phyloP scores from a whole-genome alignment of 2,888 invertebrate genomes.

The Sussaba pulchella region DNA sequence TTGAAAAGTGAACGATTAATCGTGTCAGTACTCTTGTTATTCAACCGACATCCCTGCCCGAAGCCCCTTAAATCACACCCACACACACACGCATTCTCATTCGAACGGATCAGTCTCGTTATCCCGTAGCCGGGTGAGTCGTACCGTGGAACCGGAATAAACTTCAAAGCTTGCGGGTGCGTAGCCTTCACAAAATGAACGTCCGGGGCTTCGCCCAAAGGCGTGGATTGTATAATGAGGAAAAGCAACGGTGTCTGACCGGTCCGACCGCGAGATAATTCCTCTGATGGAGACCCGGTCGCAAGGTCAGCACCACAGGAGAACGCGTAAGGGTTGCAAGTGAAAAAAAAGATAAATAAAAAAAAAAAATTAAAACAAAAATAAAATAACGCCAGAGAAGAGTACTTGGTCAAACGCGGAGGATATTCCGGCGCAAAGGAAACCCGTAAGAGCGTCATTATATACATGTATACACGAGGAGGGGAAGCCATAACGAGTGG shows the following conservation, averaged over 20 bases:
- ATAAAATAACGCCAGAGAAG: slow-evolving; percentile 30
- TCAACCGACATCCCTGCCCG: too few relatives aligned
- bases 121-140: neutral
- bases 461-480: neutral
- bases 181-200: slow-evolving; percentile 23
- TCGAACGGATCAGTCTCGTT: too few relatives aligned
- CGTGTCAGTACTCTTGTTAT: too few relatives aligned
- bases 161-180: slow-evolving; percentile 64
- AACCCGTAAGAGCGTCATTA: slow-evolving; percentile 29
- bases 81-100: too few relatives aligned
- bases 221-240: slow-evolving; percentile 47
- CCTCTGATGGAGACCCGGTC: slow-evolving; percentile 18
- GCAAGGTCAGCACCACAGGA: slow-evolving; percentile 35
- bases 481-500: neutral
- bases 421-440: slow-evolving; percentile 12
- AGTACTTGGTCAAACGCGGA: slow-evolving; percentile 51
- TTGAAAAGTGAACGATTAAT: too few relatives aligned
- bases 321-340: neutral
- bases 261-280: slow-evolving; percentile 29
- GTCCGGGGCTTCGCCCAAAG: slow-evolving; percentile 21
- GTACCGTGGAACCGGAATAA: slow-evolving; percentile 63
- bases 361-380: slow-evolving; percentile 53
- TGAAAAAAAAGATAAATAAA: slow-evolving; percentile 14
- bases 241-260: slow-evolving; percentile 10
- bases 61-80: too few relatives aligned